Evolutionary conservation across 2,113 vertebrate species (phyloP).

Genomic region (Alosa alosa): DNA sequence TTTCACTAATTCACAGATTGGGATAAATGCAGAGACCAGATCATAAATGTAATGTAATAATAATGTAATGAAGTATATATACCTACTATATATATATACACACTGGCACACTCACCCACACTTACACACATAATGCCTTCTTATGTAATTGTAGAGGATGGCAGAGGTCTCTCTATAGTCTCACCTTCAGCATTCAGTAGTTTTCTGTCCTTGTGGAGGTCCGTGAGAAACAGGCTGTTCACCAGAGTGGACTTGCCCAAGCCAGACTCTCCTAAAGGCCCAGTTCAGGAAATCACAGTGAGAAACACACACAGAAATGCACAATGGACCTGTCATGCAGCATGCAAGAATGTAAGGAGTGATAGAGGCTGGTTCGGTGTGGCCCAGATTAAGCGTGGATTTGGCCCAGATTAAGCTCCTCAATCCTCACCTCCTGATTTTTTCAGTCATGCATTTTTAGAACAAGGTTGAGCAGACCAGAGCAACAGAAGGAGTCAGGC

Average conservation of each 20-base stretch:
- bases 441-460: no score
- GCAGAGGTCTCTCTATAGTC: conserved; percentile 25
- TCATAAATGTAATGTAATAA: no score
- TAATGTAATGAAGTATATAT: no score
- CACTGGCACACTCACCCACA: not conserved
- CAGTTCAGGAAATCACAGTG: no score
- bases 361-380: not conserved
- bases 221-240: conserved; percentile 97
- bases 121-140: not conserved
- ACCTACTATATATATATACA: no score
- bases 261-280: conserved; percentile 86
- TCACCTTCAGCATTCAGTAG: conserved; percentile 95
- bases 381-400: not conserved
- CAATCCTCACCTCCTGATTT: no score
- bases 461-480: no score
- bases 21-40: no score
- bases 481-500: no score
- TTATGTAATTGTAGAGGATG: no score
- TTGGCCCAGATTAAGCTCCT: not conserved
- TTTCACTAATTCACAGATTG: no score
- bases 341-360: not conserved
- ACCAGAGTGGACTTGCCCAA: conserved; percentile 97
- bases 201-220: conserved; percentile 97
- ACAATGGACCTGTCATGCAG: not conserved
- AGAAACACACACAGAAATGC: not conserved